These are phyloP conservation scores for Syrista parreyssii DNA, from an alignment of 2,888 invertebrate genomes.

Conservation along the genomic window DNA sequence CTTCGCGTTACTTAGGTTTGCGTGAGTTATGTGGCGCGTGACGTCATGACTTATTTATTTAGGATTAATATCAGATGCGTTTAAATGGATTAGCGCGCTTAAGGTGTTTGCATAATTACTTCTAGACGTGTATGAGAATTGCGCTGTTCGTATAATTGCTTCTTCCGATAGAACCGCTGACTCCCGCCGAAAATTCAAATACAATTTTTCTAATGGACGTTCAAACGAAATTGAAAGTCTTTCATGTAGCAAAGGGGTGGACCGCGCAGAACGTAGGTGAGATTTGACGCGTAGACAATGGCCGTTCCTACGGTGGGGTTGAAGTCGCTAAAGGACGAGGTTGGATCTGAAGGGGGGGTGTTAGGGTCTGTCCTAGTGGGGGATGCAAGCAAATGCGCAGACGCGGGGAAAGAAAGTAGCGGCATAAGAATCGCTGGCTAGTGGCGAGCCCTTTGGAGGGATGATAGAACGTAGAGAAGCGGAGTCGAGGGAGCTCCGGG, in stretches of 20 bases:
- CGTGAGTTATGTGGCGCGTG: constrained; percentile 57
- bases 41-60: constrained; percentile 57
- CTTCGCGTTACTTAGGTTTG: constrained; percentile 28
- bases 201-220: neutral
- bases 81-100: neutral
- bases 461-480: constrained; percentile 17
- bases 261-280: constrained; percentile 37
- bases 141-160: neutral
- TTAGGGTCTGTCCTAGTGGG: neutral
- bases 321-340: constrained; percentile 28
- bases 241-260: constrained; percentile 8
- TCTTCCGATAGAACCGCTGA: neutral
- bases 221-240: neutral
- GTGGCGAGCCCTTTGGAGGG: constrained; percentile 22
- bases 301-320: constrained; percentile 47
- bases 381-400: constrained; percentile 34
- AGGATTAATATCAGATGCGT: neutral
- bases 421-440: constrained; percentile 45
- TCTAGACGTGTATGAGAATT: neutral
- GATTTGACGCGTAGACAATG: constrained; percentile 62
- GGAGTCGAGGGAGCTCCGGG: constrained; percentile 16
- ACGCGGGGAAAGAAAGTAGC: constrained; percentile 44
- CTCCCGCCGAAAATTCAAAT: neutral
- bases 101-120: neutral
- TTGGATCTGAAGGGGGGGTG: constrained; percentile 5